Base-by-base conservation (phyloP, 1,140 invertebrate species). In the Trichonephila clavipes region DNA sequence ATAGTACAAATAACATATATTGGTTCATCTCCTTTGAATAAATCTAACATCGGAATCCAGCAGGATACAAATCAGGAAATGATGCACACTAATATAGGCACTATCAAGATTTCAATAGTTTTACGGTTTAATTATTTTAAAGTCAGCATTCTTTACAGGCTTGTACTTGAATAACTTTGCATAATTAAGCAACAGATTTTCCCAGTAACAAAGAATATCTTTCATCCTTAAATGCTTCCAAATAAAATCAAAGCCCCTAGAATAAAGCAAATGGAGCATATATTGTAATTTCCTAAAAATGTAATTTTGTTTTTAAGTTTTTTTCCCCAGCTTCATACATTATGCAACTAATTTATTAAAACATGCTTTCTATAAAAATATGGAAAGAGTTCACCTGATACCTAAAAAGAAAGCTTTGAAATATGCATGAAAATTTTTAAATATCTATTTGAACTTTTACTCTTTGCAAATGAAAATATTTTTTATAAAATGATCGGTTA, bases 151-250 rank as follows among this genome's bases (percentile, higher is more conserved):
- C 40, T 44, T 85, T n/a, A 64, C 19, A 59, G 95, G 95, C 86
- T 97, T 96, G 95, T 97, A 99, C 83, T 97, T 97, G 1, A 99
- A 95, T 21, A 99, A 96, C 95, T 97, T 97, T 0, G 97, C 96
- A 96, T 99, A 99, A 95, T 96, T 96, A 94, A 96, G 97, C 0
- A 99, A 95, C 44, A 99, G 96, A 94, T 97, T 97, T 95, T 96
- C 97, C 99, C 99, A 99, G 96, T 98, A 99, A 95, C 98, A 98
- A 94, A 96, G 96, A 4, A 99, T 96, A 96, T 99, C 97, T 90
- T 97, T 96, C 96, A 99, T 97, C 95, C 96, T 97, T 64, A 99
- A 96, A 96, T 98, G 97, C 85, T 98, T 96, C 97, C 97, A 97
- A 94, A 99, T 97, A 95, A 99, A 98, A 94, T 98, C 95, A 95